Percentiles rank a stretch among this genome's conserved stretches.
phyloP scores from a whole-genome alignment of 1,140 invertebrate species.

The Apolygus lucorum region DNA sequence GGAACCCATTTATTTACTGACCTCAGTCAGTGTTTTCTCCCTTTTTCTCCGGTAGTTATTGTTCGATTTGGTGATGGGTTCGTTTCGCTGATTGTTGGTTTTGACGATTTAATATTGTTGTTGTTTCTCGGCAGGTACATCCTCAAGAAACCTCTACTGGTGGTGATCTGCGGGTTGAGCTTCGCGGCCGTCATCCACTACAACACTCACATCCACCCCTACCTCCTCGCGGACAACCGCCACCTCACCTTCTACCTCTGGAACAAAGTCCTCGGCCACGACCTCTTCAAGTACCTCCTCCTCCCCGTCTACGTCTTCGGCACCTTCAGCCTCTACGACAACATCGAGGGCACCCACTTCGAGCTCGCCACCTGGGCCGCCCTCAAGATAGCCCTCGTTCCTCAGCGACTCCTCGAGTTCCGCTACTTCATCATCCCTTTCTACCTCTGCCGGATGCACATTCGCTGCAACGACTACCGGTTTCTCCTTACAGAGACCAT shows the following conservation, averaged over 20 bases:
- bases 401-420: conserved; percentile 82
- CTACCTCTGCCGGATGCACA: conserved; percentile 62
- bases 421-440: conserved; percentile 93
- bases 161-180: background rate
- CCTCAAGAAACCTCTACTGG: background rate
- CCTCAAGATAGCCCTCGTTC: conserved; percentile 53
- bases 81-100: no score
- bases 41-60: no score
- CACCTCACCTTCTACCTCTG: conserved; percentile 96
- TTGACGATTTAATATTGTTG: no score
- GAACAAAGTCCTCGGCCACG: conserved; percentile 69
- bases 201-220: conserved; percentile 83
- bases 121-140: background rate
- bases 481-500: conserved; percentile 59
- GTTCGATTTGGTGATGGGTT: no score
- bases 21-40: no score
- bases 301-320: conserved; percentile 69
- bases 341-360: conserved; percentile 50
- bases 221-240: conserved; percentile 89
- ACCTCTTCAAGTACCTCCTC: conserved; percentile 61
- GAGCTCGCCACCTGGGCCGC: conserved; percentile 54
- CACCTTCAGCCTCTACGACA: conserved; percentile 51
- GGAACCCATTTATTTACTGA: no score
- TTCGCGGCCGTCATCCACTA: conserved; percentile 22
- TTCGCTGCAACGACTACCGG: conserved; percentile 19